A percentile compares a stretch with the other conserved stretches of the same genome.
These are phyloP conservation scores for Leptodirus hochenwartii DNA, from an alignment of 2,888 invertebrate species.

Conservation along the genomic window DNA sequence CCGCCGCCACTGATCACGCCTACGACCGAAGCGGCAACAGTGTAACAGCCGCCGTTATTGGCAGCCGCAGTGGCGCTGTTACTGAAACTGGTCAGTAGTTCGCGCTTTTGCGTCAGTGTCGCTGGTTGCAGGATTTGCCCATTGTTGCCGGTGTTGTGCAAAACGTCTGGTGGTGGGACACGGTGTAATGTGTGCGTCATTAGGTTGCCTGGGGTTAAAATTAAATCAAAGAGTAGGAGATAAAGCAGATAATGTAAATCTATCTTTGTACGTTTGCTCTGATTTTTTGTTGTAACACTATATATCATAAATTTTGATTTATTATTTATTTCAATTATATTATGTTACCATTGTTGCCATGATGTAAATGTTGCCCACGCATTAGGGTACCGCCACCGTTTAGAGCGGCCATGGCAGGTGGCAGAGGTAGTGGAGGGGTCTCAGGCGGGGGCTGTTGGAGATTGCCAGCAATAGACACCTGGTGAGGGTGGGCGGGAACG, in stretches of 20 bases:
- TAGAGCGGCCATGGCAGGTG: no score
- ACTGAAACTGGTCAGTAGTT: constrained; percentile 26
- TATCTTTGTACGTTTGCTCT: neutral
- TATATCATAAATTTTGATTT: no score
- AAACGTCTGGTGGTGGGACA: constrained; percentile 27
- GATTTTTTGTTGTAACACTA: neutral
- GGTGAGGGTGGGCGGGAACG: constrained; percentile 32
- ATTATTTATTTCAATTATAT: no score
- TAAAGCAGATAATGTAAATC: constrained; percentile 1
- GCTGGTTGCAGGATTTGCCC: constrained; percentile 28
- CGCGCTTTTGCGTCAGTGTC: constrained; percentile 25
- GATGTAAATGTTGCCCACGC: no score
- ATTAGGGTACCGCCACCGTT: no score
- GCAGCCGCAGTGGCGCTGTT: no score
- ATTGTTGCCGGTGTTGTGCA: constrained; percentile 28
- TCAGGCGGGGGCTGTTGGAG: constrained; percentile 26
- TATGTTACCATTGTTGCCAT: no score
- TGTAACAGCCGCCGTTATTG: no score
- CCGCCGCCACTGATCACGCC: no score
- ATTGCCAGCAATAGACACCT: constrained; percentile 20
- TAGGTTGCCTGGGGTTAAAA: constrained; percentile 8
- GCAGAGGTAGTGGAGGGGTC: constrained; percentile 22
- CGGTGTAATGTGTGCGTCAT: no score
- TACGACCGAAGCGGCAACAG: no score
- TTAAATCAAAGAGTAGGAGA: neutral